A percentile compares a stretch with the other conserved stretches of the same genome.
Conservation (phyloP, 2,797 vertebrate species). For the Numenius phaeopus region DNA sequence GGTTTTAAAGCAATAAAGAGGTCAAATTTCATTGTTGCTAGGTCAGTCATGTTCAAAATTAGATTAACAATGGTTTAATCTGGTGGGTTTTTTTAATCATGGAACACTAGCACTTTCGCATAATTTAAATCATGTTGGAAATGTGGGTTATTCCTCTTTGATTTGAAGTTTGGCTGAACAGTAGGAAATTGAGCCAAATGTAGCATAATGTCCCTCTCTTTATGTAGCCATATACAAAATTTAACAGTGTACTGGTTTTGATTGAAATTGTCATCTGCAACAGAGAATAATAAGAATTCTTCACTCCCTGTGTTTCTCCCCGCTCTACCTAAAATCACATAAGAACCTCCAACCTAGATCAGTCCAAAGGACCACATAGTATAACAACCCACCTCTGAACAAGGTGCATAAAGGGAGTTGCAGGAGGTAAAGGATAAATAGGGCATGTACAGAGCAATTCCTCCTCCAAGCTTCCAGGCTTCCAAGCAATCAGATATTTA, state of each 20-base stretch:
- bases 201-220: neutral
- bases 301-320: neutral
- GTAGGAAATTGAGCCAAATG: neutral
- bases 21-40: neutral
- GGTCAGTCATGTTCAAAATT: neutral
- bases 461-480: neutral
- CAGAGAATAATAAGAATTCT: neutral
- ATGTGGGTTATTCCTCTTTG: neutral
- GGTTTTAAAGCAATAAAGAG: rapidly evolving
- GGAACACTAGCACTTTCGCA: neutral
- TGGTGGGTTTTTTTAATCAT: neutral
- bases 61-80: neutral
- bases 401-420: rapidly evolving
- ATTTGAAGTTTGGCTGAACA: neutral
- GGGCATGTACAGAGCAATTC: neutral
- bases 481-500: neutral
- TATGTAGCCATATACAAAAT: neutral
- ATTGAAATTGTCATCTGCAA: neutral
- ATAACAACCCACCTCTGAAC: rapidly evolving
- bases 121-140: neutral
- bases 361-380: neutral
- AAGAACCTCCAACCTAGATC: neutral
- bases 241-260: neutral
- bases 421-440: neutral
- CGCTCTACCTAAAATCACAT: neutral